These are phyloP conservation scores for Tachina fera DNA, from an alignment of 2,888 invertebrate genomes.

Conservation along the genomic window DNA sequence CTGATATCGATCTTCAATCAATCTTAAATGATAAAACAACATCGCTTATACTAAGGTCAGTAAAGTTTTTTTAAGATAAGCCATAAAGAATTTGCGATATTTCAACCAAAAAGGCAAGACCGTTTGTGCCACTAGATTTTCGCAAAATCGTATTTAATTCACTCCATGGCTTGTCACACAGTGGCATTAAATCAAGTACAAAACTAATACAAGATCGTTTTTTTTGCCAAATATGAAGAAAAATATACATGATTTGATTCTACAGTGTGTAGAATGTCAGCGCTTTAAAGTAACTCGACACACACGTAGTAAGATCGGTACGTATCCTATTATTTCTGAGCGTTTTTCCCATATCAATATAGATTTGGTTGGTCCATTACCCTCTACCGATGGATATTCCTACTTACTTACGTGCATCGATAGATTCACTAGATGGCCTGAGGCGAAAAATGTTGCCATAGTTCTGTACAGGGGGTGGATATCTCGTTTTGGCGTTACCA, in stretches of 20 bases:
- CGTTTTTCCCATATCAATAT: constrained; percentile 56
- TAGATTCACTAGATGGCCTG: constrained; percentile 45
- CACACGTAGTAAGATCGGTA: background rate
- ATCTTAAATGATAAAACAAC: constrained; percentile 1
- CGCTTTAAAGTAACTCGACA: constrained; percentile 13
- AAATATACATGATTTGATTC: background rate
- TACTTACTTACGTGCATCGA: constrained; percentile 61
- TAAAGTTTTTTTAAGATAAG: background rate
- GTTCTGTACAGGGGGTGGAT: constrained; percentile 18
- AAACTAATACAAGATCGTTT: constrained; percentile 7
- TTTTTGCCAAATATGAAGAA: constrained; percentile 3
- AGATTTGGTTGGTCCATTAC: constrained; percentile 33
- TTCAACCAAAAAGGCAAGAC: constrained; percentile 6
- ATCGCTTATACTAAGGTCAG: background rate
- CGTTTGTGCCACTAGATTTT: background rate
- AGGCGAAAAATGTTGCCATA: constrained; percentile 1
- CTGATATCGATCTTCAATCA: constrained; percentile 1
- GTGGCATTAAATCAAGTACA: background rate
- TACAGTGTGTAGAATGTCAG: constrained; percentile 28
- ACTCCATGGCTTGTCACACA: background rate
- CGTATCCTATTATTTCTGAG: no score
- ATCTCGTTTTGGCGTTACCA: constrained; percentile 36
- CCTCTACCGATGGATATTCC: constrained; percentile 17
- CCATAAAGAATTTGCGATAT: constrained; percentile 5
- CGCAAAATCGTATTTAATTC: background rate